phyloP scores from a whole-genome alignment of 2,113 vertebrate species.

The Chaetops frenatus region DNA sequence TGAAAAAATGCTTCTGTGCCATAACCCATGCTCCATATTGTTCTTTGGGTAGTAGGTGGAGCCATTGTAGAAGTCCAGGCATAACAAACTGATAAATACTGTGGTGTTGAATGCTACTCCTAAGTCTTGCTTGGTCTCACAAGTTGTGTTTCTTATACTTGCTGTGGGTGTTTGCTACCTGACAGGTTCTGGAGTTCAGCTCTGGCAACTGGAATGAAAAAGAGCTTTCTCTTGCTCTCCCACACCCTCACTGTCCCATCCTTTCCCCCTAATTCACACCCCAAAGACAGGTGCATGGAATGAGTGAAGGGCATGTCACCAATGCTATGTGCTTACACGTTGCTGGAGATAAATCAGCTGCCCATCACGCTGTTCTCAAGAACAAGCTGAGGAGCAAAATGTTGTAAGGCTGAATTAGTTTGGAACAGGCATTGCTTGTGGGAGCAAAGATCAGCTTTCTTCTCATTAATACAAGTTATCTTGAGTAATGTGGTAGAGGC shows the following conservation, averaged over 20 bases:
- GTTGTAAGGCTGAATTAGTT: not conserved
- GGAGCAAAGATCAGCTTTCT: not conserved
- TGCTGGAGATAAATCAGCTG: not conserved
- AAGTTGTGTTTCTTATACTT: not conserved
- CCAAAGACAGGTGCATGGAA: not conserved
- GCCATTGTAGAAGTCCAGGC: not conserved
- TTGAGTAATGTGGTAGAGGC: not conserved
- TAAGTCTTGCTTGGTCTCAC: not conserved
- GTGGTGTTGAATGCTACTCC: not conserved
- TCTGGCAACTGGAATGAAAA: not conserved
- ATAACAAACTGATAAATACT: not conserved
- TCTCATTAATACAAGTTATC: not conserved
- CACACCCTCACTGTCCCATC: rapidly evolving
- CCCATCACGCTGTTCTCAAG: not conserved
- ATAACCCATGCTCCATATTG: not conserved
- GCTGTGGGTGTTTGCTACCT: slow-evolving; percentile 24
- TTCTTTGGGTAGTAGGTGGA: not conserved
- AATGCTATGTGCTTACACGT: rapidly evolving
- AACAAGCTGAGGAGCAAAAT: not conserved
- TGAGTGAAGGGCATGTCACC: not conserved
- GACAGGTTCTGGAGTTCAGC: not conserved
- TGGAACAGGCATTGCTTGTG: not conserved
- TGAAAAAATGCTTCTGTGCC: not conserved
- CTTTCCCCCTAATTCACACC: not conserved
- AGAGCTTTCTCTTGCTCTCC: not conserved